phyloP scores from a whole-genome alignment of 2,113 vertebrate species.

The Rhynchopsitta pachyrhyncha region DNA sequence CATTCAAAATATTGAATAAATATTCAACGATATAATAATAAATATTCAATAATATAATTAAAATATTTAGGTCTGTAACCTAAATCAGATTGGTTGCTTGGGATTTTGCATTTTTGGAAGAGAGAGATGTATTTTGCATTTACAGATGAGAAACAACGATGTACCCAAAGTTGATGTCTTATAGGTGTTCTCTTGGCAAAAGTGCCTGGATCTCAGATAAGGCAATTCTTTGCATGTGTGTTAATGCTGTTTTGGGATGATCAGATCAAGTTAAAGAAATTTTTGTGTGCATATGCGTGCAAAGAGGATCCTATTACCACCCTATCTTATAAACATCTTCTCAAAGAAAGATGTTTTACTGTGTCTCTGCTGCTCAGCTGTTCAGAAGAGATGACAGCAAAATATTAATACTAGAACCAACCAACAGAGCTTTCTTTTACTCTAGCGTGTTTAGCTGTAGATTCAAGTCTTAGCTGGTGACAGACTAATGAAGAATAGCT shows the following conservation, averaged over 20 bases:
- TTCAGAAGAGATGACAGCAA: neutral
- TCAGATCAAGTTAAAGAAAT: neutral
- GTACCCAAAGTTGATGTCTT: neutral
- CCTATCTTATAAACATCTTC: neutral
- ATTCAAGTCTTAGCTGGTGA: neutral
- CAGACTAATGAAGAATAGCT: neutral
- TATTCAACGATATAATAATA: no score
- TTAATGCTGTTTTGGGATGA: neutral
- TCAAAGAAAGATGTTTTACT: neutral
- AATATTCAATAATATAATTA: no score
- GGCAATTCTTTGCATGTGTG: neutral
- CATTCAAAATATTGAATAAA: neutral
- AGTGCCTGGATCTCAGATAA: neutral
- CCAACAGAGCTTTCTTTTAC: neutral
- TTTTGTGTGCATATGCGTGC: neutral
- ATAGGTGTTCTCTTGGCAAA: neutral
- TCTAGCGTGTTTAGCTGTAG: neutral
- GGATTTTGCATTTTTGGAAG: neutral
- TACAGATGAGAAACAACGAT: neutral
- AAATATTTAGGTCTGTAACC: neutral
- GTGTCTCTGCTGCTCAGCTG: neutral
- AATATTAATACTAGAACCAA: neutral
- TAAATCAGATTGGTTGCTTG: neutral
- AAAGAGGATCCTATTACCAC: neutral
- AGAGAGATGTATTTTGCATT: neutral